These are phyloP conservation scores for Crepidodera aurea DNA, from an alignment of 2,888 invertebrate genomes.

Conservation along the genomic window DNA sequence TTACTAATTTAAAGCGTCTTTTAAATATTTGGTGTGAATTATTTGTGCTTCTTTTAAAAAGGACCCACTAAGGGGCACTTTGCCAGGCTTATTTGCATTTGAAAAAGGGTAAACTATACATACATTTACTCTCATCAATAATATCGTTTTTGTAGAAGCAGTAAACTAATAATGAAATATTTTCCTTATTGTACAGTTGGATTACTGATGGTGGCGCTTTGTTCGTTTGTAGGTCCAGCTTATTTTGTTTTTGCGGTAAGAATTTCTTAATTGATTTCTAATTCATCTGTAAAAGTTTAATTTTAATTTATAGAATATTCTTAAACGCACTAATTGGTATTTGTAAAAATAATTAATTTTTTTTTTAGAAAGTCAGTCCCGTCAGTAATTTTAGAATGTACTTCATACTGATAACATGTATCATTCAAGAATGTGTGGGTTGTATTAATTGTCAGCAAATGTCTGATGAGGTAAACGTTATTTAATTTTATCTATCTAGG, in stretches of 20 bases:
- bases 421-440: background rate
- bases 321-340: no score
- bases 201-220: background rate
- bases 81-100: no score
- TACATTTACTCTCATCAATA: no score
- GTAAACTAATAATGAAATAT: background rate
- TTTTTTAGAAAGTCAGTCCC: constrained; percentile 13
- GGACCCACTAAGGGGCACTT: no score
- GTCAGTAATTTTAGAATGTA: constrained; percentile 9
- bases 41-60: no score
- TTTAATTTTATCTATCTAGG: background rate
- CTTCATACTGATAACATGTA: constrained; percentile 2
- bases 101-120: no score
- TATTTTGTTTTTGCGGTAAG: constrained; percentile 4
- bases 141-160: no score
- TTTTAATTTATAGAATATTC: no score
- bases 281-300: no score
- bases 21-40: no score
- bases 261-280: no score
- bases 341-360: background rate
- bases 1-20: no score
- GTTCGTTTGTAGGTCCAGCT: background rate
- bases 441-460: constrained; percentile 4
- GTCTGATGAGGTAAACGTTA: background rate
- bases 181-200: background rate